Evolutionary conservation across 2,888 invertebrate genomes (phyloP), one percentile per base, ranked within the genome.

Genomic region (Nebria salina): DNA sequence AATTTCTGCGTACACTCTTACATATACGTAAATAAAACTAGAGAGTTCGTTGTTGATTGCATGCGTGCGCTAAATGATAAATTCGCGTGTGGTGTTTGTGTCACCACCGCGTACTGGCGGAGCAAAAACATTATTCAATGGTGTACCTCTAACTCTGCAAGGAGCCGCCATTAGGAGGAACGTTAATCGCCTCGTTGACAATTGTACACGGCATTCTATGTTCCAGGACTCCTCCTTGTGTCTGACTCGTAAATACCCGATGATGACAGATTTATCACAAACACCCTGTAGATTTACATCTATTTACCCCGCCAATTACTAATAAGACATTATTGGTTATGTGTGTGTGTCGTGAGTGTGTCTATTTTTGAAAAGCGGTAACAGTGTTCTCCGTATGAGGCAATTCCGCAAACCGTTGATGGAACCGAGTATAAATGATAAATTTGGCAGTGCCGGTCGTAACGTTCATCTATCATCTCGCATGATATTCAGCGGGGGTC

Each of bases 41-140:
- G 34, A 54, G 54, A 8, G 4, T 20, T 54, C 64, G 42, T 15
- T 15, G 42, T 34, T 34, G 34, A 34, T 34, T 34, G 34, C 34
- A 54, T 26, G 9, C 41, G 34, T 15, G 43, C 6, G 20, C n/a
- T 75, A 75, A 75, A 80, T 75, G 80, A 75, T 54, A 13, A 66
- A 70, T 65, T 80, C 75, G 80, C 80, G 80, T 80, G 80, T 68
- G 68, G 68, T 75, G 75, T 68, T 26, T n/a, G 66, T 80, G 80
- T 80, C 80, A 80, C 72, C 65, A 26, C 73, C 76, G 66, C 68
- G 64, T 25, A 54, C 54, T 13, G 54, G 13, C 54, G 8, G 20
- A 64, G 64, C 15, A 74, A 79, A 79, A 79, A 79, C 79, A 79
- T 79, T 66, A 79, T 79, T 79, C 79, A 79, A 11, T 73, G 72